phyloP scores from a whole-genome alignment of 2,888 invertebrate species.

The Drosophila buzzatii region DNA sequence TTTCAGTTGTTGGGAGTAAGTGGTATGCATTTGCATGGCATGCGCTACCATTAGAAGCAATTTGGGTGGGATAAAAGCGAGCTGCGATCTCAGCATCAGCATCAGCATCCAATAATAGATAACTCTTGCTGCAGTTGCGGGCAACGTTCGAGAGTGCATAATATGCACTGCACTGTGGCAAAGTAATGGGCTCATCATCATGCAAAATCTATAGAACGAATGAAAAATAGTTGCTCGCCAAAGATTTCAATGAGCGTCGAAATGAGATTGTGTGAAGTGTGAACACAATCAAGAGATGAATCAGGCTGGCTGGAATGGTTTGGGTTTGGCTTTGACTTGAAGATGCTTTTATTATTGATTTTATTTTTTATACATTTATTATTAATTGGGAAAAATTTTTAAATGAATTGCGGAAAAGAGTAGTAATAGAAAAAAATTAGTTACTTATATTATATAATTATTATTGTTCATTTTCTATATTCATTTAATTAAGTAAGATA shows the following conservation, averaged over 20 bases:
- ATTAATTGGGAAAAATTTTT: not conserved
- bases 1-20: slow-evolving; percentile 66
- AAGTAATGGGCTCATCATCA: slow-evolving; percentile 39
- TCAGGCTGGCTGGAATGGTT: not conserved
- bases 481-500: too few relatives aligned
- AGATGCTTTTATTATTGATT: not conserved
- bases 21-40: slow-evolving; percentile 76
- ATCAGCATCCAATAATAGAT: slow-evolving; percentile 43
- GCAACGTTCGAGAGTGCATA: slow-evolving; percentile 18
- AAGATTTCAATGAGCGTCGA: slow-evolving; percentile 10
- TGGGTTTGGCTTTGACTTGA: not conserved
- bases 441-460: too few relatives aligned
- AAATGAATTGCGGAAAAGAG: not conserved
- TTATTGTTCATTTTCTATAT: too few relatives aligned
- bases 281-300: slow-evolving; percentile 7
- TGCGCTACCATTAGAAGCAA: slow-evolving; percentile 78
- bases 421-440: too few relatives aligned
- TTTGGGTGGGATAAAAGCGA: slow-evolving; percentile 73
- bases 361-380: not conserved
- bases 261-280: slow-evolving; percentile 33
- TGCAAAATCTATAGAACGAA: slow-evolving; percentile 24
- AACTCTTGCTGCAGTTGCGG: slow-evolving; percentile 24
- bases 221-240: slow-evolving; percentile 25
- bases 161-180: slow-evolving; percentile 7
- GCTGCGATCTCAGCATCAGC: slow-evolving; percentile 37